Evolutionary conservation across 2,888 invertebrate species (phyloP).

Genomic region (Tanaodytes sp.): DNA sequence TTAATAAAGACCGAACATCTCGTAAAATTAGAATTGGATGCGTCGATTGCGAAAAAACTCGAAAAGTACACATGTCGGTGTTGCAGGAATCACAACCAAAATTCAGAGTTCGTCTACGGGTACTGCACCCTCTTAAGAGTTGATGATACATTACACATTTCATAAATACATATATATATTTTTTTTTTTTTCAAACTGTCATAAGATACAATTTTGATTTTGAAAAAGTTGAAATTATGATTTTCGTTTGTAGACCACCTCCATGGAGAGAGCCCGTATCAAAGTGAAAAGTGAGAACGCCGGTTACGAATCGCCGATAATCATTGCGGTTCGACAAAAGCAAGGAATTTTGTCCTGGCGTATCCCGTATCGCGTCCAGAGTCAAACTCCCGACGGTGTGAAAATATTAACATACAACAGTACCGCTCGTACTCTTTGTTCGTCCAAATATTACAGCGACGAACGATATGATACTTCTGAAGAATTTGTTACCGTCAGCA

Average conservation of each 20-base stretch:
- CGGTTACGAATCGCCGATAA: slow-evolving; percentile 77
- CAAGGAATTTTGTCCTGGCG: slow-evolving; percentile 86
- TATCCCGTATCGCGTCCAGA: slow-evolving; percentile 79
- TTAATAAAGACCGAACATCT: too few relatives aligned
- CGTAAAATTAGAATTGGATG: too few relatives aligned
- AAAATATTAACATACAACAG: slow-evolving; percentile 58
- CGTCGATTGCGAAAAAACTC: too few relatives aligned
- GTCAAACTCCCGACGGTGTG: slow-evolving; percentile 52
- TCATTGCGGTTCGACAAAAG: slow-evolving; percentile 84
- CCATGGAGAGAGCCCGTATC: slow-evolving; percentile 63
- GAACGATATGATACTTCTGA: slow-evolving; percentile 53
- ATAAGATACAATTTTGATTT: too few relatives aligned
- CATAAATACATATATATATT: too few relatives aligned
- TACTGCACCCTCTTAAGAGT: too few relatives aligned
- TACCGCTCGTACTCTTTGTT: slow-evolving; percentile 77
- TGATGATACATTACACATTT: too few relatives aligned
- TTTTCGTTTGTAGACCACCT: slow-evolving; percentile 50
- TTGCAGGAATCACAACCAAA: too few relatives aligned
- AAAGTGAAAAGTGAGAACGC: slow-evolving; percentile 71
- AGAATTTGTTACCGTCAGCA: slow-evolving; percentile 77
- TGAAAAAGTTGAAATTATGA: too few relatives aligned
- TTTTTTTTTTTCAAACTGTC: too few relatives aligned
- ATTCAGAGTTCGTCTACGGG: too few relatives aligned
- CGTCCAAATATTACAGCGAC: slow-evolving; percentile 74
- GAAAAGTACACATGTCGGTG: too few relatives aligned